Conservation (phyloP, 2,113 vertebrate species). For the Nerophis ophidion region DNA sequence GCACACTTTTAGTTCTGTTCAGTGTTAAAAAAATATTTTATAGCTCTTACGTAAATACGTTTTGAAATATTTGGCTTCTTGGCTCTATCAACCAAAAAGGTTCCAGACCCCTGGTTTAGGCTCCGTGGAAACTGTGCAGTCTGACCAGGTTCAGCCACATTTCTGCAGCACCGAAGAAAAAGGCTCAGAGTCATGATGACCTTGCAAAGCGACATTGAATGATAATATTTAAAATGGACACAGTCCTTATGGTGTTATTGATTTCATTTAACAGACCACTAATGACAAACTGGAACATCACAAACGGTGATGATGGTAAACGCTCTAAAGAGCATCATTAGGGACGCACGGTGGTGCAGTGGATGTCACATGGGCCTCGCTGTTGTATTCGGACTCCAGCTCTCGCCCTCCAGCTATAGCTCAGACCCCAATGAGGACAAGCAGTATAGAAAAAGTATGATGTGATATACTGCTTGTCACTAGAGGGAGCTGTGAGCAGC, state of each 20-base stretch:
- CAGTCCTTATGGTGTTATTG: not conserved
- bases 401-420: too few relatives aligned
- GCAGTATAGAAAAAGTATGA: too few relatives aligned
- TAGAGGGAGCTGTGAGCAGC: constrained; percentile 38
- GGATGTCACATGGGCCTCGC: too few relatives aligned
- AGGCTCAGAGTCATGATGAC: constrained; percentile 5
- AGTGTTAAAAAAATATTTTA: too few relatives aligned
- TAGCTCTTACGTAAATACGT: too few relatives aligned
- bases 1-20: too few relatives aligned
- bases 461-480: constrained; percentile 12
- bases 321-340: not conserved
- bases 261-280: not conserved
- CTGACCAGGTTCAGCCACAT: not conserved
- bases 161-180: not conserved
- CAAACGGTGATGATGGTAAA: not conserved
- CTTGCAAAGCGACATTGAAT: not conserved
- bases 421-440: too few relatives aligned
- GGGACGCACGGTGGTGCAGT: too few relatives aligned
- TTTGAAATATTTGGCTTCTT: too few relatives aligned
- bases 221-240: constrained; percentile 1
- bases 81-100: too few relatives aligned
- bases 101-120: too few relatives aligned
- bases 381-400: too few relatives aligned
- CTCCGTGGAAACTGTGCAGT: not conserved
- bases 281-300: not conserved